These are phyloP conservation scores for Laticauda laticaudata DNA, from an alignment of 2,113 vertebrate genomes.

Conservation along the genomic window DNA sequence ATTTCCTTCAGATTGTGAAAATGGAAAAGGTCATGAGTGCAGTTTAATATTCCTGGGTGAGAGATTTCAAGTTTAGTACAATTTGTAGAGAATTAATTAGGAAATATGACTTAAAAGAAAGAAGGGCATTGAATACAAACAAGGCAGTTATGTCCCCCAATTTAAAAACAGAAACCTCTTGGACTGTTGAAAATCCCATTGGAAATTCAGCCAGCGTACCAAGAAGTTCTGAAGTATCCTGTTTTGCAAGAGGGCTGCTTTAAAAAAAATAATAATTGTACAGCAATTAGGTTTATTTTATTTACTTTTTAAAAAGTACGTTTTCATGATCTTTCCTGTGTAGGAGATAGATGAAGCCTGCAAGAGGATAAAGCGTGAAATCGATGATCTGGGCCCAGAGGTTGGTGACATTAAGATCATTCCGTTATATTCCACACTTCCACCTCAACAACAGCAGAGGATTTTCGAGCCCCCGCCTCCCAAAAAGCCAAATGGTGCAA, in stretches of 20 bases:
- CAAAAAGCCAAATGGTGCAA: constrained; percentile 90
- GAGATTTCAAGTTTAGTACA: constrained; percentile 73
- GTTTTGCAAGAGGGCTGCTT: constrained; percentile 4
- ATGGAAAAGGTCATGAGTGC: constrained; percentile 74
- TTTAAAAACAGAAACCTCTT: constrained; percentile 49
- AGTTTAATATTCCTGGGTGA: constrained; percentile 74
- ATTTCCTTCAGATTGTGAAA: constrained; percentile 72
- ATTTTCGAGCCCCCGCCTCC: constrained; percentile 96
- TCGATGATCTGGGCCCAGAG: constrained; percentile 93
- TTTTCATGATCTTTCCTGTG: constrained; percentile 50
- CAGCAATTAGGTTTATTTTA: background rate
- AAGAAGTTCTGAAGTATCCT: constrained; percentile 49
- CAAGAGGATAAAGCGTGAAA: constrained; percentile 95
- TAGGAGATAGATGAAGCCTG: constrained; percentile 98
- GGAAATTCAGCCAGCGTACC: constrained; percentile 41
- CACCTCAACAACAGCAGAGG: constrained; percentile 93
- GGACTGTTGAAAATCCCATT: constrained; percentile 39
- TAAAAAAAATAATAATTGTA: background rate
- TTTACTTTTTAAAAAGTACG: no score
- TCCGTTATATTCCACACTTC: constrained; percentile 93
- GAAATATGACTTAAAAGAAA: constrained; percentile 51
- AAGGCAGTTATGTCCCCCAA: constrained; percentile 57
- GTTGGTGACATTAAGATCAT: constrained; percentile 98
- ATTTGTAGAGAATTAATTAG: constrained; percentile 77
- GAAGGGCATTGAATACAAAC: constrained; percentile 63